Conservation (phyloP, 2,113 vertebrate species). For the Paedocypris sp. region DNA sequence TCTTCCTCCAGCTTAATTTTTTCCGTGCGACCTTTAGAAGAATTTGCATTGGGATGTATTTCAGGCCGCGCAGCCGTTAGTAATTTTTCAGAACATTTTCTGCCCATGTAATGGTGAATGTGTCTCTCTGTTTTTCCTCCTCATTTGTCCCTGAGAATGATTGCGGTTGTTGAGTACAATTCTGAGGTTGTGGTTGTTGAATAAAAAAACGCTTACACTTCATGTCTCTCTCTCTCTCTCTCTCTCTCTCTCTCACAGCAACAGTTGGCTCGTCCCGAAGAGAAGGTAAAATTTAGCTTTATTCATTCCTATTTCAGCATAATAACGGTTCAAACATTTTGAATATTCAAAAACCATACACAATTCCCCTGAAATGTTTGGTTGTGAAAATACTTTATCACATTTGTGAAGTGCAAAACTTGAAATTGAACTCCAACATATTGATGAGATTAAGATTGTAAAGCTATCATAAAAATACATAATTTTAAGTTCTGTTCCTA, state of each 20-base stretch:
- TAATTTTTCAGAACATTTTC: slow-evolving; percentile 61
- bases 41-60: slow-evolving; percentile 66
- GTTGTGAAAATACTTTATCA: too few relatives aligned
- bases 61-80: slow-evolving; percentile 55
- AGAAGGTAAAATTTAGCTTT: too few relatives aligned
- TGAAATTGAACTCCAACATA: too few relatives aligned
- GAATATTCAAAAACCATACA: too few relatives aligned
- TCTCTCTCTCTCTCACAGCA: slow-evolving; percentile 35
- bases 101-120: slow-evolving; percentile 63
- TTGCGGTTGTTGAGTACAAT: too few relatives aligned
- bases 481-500: too few relatives aligned
- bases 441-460: too few relatives aligned
- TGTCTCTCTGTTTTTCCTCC: slow-evolving; percentile 51
- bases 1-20: slow-evolving; percentile 25
- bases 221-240: slow-evolving; percentile 22
- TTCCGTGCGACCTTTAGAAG: slow-evolving; percentile 56
- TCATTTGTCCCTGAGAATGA: slow-evolving; percentile 43
- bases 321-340: too few relatives aligned
- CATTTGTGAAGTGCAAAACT: too few relatives aligned
- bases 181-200: slow-evolving; percentile 10
- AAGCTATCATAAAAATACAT: too few relatives aligned
- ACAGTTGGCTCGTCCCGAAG: slow-evolving; percentile 47
- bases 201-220: slow-evolving; percentile 31
- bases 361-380: too few relatives aligned
- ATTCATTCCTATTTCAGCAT: too few relatives aligned